Evolutionary conservation across 2,888 invertebrate species (phyloP).

Genomic region (Carabus problematicus): DNA sequence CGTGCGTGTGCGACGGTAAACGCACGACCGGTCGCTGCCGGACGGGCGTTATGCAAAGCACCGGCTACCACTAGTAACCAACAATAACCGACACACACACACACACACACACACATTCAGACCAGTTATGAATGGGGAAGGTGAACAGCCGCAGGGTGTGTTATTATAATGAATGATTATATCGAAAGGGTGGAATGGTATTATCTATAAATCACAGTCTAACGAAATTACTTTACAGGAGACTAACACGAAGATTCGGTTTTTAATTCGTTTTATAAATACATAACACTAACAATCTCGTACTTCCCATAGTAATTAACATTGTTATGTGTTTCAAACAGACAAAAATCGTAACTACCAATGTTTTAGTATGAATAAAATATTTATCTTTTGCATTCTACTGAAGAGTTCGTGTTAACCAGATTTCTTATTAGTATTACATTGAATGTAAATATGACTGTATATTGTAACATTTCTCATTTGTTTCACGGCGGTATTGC

Average conservation of each 20-base stretch:
- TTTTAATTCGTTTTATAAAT: background rate
- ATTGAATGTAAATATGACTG: no score
- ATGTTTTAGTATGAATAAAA: no score
- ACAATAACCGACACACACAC: no score
- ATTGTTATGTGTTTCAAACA: no score
- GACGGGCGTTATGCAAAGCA: slow-evolving; percentile 50
- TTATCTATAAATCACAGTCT: background rate
- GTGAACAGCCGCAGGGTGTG: slow-evolving; percentile 5
- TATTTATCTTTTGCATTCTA: no score
- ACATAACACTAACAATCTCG: no score
- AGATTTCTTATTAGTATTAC: no score
- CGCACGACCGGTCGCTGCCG: slow-evolving; percentile 53
- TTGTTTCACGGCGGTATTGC: no score
- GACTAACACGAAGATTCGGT: background rate
- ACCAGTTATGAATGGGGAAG: slow-evolving; percentile 19
- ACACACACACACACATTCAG: background rate
- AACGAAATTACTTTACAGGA: background rate
- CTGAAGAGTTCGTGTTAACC: no score
- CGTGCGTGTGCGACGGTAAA: slow-evolving; percentile 46
- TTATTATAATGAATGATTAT: slow-evolving; percentile 14
- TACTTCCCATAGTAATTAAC: no score
- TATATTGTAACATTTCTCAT: no score
- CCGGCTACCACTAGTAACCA: background rate
- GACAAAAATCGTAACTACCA: no score
- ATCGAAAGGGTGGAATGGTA: background rate